These are phyloP conservation scores for Solea solea DNA, from an alignment of 2,113 vertebrate species.

Conservation along the genomic window DNA sequence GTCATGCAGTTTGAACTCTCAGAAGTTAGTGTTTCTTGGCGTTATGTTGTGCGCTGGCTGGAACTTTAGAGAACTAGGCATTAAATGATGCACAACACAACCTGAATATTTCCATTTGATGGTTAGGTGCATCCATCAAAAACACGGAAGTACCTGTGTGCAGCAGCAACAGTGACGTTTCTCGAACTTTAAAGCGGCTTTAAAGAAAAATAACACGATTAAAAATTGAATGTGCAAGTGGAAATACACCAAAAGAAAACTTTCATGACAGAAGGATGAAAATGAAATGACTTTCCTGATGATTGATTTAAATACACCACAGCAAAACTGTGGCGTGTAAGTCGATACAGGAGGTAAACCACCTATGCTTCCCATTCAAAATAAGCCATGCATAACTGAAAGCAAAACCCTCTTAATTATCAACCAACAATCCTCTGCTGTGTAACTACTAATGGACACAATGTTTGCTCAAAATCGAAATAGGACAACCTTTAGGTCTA, in stretches of 20 bases:
- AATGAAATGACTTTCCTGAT: conserved; percentile 22
- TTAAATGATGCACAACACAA: background rate
- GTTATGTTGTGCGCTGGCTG: too few relatives aligned
- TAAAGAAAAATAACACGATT: background rate
- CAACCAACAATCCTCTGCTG: conserved; percentile 10
- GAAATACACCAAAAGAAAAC: background rate
- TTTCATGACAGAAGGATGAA: conserved; percentile 4
- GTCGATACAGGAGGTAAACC: conserved; percentile 20
- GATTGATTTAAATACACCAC: conserved; percentile 21
- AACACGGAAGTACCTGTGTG: background rate
- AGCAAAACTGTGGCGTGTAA: conserved; percentile 11
- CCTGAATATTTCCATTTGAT: conserved; percentile 14
- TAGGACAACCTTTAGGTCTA: conserved; percentile 16
- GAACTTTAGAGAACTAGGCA: background rate
- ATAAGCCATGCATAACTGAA: conserved; percentile 30
- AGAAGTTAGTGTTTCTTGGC: background rate
- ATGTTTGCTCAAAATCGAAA: conserved; percentile 3
- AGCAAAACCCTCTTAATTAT: conserved; percentile 42
- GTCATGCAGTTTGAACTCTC: background rate
- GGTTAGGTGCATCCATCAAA: background rate
- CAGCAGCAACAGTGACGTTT: background rate
- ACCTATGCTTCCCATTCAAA: conserved; percentile 7
- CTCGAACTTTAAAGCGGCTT: background rate
- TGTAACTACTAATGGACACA: background rate
- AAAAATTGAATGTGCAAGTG: background rate